Percentiles rank a stretch among this genome's conserved stretches.
These are phyloP conservation scores for Bufotes viridis DNA, from an alignment of 2,797 vertebrate species.

Conservation along the genomic window DNA sequence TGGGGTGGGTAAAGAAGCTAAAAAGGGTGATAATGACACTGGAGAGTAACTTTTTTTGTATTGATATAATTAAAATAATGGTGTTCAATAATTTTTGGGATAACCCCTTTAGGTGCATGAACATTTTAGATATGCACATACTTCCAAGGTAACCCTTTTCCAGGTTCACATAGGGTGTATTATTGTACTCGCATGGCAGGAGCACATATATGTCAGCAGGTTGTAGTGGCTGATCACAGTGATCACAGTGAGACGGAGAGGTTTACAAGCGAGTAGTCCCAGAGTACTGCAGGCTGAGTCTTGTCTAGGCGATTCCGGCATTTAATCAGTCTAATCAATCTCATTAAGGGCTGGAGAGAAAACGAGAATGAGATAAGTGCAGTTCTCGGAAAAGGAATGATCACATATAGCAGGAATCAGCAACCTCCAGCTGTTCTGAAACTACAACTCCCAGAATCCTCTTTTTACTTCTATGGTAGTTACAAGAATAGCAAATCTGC, in stretches of 20 bases:
- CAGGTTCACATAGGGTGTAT: neutral
- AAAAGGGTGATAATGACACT: too few relatives aligned
- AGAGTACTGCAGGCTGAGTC: conserved; percentile 19
- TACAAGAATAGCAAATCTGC: too few relatives aligned
- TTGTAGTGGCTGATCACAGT: neutral
- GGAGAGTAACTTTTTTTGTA: too few relatives aligned
- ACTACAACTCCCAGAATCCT: too few relatives aligned
- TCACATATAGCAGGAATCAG: too few relatives aligned
- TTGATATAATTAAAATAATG: too few relatives aligned
- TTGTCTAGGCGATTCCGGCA: neutral
- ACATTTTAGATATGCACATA: too few relatives aligned
- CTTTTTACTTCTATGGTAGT: too few relatives aligned
- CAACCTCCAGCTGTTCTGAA: neutral
- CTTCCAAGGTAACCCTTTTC: neutral
- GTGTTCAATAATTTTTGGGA: too few relatives aligned
- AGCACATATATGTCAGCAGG: neutral
- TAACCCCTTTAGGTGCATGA: too few relatives aligned
- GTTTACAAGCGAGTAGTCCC: neutral
- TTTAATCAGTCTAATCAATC: conserved; percentile 1
- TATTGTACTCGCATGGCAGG: neutral
- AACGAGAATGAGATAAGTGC: neutral
- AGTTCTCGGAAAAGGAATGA: neutral
- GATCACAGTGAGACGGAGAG: neutral
- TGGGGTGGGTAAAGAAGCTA: too few relatives aligned
- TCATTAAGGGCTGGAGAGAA: neutral